Evolutionary conservation across 1,140 invertebrate species (phyloP).

Genomic region (Drosophila pachea): DNA sequence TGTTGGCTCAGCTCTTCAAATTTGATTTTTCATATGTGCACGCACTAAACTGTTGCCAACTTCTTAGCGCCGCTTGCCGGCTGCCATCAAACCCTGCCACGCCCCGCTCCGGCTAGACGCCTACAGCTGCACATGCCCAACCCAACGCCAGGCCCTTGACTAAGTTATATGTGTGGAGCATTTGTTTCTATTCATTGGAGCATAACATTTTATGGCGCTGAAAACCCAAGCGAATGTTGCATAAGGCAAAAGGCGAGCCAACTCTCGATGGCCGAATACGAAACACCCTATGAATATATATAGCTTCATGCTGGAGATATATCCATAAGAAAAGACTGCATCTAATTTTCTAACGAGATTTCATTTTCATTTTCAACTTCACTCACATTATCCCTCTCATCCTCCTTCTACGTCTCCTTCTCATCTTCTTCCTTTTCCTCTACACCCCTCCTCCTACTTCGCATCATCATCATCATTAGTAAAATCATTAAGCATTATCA

Average conservation of each 20-base stretch:
- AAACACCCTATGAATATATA: constrained; percentile 2
- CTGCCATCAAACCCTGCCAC: neutral
- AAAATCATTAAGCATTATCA: neutral
- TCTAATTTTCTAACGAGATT: no score
- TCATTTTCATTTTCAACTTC: no score
- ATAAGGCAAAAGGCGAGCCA: constrained; percentile 3
- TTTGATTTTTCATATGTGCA: constrained; percentile 54
- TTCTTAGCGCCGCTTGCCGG: constrained; percentile 5
- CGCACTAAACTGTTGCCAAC: constrained; percentile 37
- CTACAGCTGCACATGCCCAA: neutral
- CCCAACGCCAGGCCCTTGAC: neutral
- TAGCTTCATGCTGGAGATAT: no score
- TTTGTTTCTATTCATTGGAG: constrained; percentile 72
- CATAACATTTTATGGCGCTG: constrained; percentile 71
- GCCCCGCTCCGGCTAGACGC: no score
- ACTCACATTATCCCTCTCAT: no score
- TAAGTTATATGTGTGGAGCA: constrained; percentile 66
- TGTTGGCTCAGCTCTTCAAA: constrained; percentile 64
- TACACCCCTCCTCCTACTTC: neutral
- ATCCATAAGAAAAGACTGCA: no score
- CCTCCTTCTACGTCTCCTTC: no score
- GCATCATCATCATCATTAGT: no score
- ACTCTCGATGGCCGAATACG: constrained; percentile 14
- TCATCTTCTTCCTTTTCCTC: no score
- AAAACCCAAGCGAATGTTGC: constrained; percentile 45